A percentile compares a stretch with the other conserved stretches of the same genome.
phyloP scores from a whole-genome alignment of 2,797 vertebrate species.

The Acanthopagrus latus region DNA sequence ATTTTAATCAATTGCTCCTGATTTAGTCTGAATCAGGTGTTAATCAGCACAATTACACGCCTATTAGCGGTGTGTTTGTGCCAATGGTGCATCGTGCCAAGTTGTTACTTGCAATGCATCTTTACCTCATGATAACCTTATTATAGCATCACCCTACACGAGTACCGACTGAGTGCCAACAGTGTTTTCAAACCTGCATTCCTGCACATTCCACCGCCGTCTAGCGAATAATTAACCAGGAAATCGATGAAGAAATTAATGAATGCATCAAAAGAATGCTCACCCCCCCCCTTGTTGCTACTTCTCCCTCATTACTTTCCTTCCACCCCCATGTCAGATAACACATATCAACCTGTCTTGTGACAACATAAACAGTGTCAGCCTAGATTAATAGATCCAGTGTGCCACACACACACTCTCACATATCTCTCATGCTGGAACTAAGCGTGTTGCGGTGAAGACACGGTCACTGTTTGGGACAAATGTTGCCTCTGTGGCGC shows the following conservation, averaged over 20 bases:
- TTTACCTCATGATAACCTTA: not conserved
- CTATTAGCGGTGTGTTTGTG: not conserved
- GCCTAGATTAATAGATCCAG: slow-evolving; percentile 60
- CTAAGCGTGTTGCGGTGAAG: slow-evolving; percentile 6
- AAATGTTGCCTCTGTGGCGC: not conserved
- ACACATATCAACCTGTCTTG: slow-evolving; percentile 66
- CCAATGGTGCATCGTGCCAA: not conserved
- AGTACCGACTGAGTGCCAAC: not conserved
- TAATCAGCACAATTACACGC: not conserved
- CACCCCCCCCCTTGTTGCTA: slow-evolving; percentile 36
- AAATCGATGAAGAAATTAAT: slow-evolving; percentile 61
- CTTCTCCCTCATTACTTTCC: slow-evolving; percentile 59
- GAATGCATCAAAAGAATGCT: slow-evolving; percentile 58
- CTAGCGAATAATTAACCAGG: slow-evolving; percentile 65
- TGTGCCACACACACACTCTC: slow-evolving; percentile 22
- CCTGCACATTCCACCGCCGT: slow-evolving; percentile 42
- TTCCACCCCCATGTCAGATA: slow-evolving; percentile 58
- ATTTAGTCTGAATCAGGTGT: not conserved
- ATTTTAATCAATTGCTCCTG: not conserved
- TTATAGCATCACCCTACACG: not conserved
- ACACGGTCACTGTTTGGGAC: slow-evolving; percentile 7
- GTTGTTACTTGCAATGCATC: not conserved
- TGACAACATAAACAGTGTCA: slow-evolving; percentile 71
- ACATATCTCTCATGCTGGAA: slow-evolving; percentile 24
- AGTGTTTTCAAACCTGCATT: slow-evolving; percentile 27